Conservation (phyloP, 1,140 invertebrate species). For the Trichogramma pretiosum region DNA sequence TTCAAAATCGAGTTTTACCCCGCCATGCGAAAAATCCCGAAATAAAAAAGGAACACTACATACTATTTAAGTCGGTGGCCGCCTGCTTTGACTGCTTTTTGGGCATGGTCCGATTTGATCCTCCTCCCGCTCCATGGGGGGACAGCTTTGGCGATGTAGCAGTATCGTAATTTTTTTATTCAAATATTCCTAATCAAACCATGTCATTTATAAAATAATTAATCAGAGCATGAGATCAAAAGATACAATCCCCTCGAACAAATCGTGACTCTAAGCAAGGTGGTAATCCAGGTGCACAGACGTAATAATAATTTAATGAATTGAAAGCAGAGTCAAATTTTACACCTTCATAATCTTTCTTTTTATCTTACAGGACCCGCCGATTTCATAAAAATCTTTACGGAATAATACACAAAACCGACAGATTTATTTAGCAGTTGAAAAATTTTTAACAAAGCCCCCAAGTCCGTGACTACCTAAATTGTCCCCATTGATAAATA, state of each 20-base stretch:
- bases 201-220: constrained; percentile 9
- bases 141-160: constrained; percentile 18
- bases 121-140: too few species aligned
- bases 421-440: constrained; percentile 5
- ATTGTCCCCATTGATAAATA: constrained; percentile 23
- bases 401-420: constrained; percentile 5
- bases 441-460: constrained; percentile 19
- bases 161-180: constrained; percentile 23
- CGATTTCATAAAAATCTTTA: constrained; percentile 9
- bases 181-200: constrained; percentile 19
- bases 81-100: too few species aligned
- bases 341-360: background rate
- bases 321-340: constrained; percentile 9
- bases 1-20: too few species aligned
- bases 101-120: too few species aligned
- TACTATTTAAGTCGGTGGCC: too few species aligned
- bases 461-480: constrained; percentile 23
- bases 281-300: background rate
- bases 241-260: background rate
- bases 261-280: constrained; percentile 2
- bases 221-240: background rate
- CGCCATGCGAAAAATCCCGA: too few species aligned
- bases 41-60: too few species aligned
- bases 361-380: too few species aligned
- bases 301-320: background rate